These are phyloP conservation scores for Solen grandis DNA, from an alignment of 1,140 invertebrate genomes.

Conservation along the genomic window DNA sequence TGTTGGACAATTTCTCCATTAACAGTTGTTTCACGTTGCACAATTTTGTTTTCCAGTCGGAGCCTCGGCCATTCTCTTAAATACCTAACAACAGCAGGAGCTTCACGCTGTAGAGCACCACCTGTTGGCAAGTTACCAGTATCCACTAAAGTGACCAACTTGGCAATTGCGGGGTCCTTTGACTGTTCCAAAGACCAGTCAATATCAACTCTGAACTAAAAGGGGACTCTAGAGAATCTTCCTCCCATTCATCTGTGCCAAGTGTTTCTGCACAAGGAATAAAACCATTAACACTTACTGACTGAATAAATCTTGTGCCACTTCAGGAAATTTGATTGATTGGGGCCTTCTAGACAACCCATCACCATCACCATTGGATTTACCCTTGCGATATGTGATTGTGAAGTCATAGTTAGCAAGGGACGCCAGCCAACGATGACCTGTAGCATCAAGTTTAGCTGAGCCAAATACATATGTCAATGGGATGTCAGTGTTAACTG, in stretches of 20 bases:
- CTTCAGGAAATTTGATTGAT: background rate
- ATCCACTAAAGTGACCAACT: too few species aligned
- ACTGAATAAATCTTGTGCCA: background rate
- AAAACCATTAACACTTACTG: background rate
- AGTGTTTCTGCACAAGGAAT: background rate
- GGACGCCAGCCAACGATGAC: constrained; percentile 34
- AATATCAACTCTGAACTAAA: background rate
- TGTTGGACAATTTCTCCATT: too few species aligned
- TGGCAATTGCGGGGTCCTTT: too few species aligned
- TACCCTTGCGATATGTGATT: constrained; percentile 30
- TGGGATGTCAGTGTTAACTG: constrained; percentile 12
- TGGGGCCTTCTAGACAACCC: constrained; percentile 12
- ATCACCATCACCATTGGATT: constrained; percentile 31
- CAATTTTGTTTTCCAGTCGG: background rate
- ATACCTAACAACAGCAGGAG: background rate
- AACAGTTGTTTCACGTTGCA: too few species aligned
- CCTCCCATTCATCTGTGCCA: background rate
- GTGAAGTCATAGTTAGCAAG: constrained; percentile 28
- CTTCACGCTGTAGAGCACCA: too few species aligned
- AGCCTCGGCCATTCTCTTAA: constrained; percentile 11
- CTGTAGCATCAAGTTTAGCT: constrained; percentile 26
- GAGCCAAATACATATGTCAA: constrained; percentile 28
- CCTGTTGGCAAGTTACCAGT: too few species aligned
- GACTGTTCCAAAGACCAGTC: too few species aligned
- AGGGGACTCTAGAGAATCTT: background rate